Evolutionary conservation across 1,140 invertebrate species (phyloP).

Genomic region (Asbolus verrucosus): DNA sequence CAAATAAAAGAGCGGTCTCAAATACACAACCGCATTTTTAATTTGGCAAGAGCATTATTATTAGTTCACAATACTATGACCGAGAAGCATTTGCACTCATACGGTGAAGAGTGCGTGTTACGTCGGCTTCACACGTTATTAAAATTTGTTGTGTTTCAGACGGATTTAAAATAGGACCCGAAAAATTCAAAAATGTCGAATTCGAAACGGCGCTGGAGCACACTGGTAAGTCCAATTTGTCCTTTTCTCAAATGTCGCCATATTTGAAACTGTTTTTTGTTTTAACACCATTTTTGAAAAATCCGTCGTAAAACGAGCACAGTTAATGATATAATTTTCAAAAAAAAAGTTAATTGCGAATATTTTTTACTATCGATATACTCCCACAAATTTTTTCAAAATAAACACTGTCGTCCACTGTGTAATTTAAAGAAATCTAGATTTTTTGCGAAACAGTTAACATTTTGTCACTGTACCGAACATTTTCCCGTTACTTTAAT

Average conservation of each 20-base stretch:
- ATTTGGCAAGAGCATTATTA: conserved; percentile 44
- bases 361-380: too few species aligned
- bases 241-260: conserved; percentile 9
- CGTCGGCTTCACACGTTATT: neutral
- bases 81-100: conserved; percentile 33
- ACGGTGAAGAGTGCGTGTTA: conserved; percentile 5
- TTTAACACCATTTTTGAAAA: too few species aligned
- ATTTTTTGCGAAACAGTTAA: too few species aligned
- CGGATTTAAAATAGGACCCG: conserved; percentile 12
- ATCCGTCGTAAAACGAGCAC: too few species aligned
- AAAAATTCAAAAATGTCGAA: conserved; percentile 40
- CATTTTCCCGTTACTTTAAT: too few species aligned
- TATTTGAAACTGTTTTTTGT: too few species aligned
- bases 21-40: conserved; percentile 25
- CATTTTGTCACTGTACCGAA: too few species aligned
- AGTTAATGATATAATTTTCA: too few species aligned
- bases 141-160: conserved; percentile 23
- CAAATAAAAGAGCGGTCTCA: conserved; percentile 32
- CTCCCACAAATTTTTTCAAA: too few species aligned
- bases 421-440: too few species aligned
- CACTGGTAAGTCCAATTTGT: conserved; percentile 37
- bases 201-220: conserved; percentile 45
- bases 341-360: too few species aligned
- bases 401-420: too few species aligned
- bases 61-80: conserved; percentile 9